These are phyloP conservation scores for Merodon equestris DNA, from an alignment of 2,888 invertebrate species.

Conservation along the genomic window DNA sequence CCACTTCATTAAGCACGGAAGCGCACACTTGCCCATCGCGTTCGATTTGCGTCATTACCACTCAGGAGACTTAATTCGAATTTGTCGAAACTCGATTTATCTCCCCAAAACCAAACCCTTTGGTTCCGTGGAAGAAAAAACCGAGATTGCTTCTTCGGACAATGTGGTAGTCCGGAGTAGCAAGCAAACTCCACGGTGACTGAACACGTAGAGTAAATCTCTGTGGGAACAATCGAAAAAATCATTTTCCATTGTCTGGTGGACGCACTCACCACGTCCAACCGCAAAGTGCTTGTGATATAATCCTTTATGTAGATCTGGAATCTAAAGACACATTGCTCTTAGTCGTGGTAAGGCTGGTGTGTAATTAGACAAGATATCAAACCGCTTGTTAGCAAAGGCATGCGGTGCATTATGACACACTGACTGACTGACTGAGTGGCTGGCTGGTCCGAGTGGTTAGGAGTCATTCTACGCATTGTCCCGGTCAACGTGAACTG, in stretches of 20 bases:
- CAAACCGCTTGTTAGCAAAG: constrained; percentile 44
- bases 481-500: constrained; percentile 56
- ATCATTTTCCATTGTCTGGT: constrained; percentile 48
- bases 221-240: constrained; percentile 55
- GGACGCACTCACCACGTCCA: constrained; percentile 5
- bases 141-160: constrained; percentile 39
- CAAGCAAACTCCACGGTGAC: constrained; percentile 57
- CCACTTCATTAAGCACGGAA: constrained; percentile 62
- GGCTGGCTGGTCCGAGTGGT: constrained; percentile 26
- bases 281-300: constrained; percentile 44
- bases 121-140: constrained; percentile 19
- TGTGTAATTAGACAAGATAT: constrained; percentile 50
- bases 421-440: constrained; percentile 55
- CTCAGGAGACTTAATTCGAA: constrained; percentile 57
- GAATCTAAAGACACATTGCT: constrained; percentile 20
- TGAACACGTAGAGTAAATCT: constrained; percentile 53
- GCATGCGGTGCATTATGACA: constrained; percentile 47
- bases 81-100: constrained; percentile 63
- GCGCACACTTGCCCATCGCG: constrained; percentile 38
- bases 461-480: constrained; percentile 59
- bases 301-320: constrained; percentile 60
- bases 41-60: constrained; percentile 35
- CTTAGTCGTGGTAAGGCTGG: too few species aligned
- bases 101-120: constrained; percentile 45
- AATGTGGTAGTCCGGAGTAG: background rate